Conservation (phyloP, 2,888 invertebrate species). For the Oegoconia quadripuncta region DNA sequence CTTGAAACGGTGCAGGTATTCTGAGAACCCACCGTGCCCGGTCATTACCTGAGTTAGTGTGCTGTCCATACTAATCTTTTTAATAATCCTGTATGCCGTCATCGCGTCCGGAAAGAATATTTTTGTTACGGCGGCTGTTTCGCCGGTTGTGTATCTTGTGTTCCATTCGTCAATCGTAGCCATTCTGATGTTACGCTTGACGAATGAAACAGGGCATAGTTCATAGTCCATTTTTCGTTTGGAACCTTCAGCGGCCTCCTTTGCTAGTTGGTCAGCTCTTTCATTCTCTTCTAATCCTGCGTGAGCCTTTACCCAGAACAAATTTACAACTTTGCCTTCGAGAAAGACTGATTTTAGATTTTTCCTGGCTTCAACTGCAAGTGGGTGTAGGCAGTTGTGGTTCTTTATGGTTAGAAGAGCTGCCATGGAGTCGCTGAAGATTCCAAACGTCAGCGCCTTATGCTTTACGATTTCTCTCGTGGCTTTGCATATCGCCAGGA, state of each 20-base stretch:
- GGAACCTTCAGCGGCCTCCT: not conserved
- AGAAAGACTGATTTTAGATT: not conserved
- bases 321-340: not conserved
- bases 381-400: not conserved
- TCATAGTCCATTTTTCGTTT: not conserved
- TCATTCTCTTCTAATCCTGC: too few species aligned
- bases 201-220: not conserved
- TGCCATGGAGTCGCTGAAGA: not conserved
- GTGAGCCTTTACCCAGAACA: too few species aligned
- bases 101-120: constrained; percentile 5
- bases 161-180: constrained; percentile 1
- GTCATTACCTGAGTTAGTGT: not conserved
- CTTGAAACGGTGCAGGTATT: too few species aligned
- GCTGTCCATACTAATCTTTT: not conserved
- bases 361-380: not conserved
- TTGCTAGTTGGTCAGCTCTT: too few species aligned
- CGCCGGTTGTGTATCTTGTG: not conserved
- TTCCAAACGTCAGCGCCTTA: not conserved
- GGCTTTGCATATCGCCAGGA: not conserved
- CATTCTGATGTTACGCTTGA: not conserved
- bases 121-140: not conserved
- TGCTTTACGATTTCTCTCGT: too few species aligned
- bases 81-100: not conserved
- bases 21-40: constrained; percentile 3
- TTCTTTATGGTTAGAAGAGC: not conserved